phyloP scores from a whole-genome alignment of 2,113 vertebrate species.

The Aythya baeri region DNA sequence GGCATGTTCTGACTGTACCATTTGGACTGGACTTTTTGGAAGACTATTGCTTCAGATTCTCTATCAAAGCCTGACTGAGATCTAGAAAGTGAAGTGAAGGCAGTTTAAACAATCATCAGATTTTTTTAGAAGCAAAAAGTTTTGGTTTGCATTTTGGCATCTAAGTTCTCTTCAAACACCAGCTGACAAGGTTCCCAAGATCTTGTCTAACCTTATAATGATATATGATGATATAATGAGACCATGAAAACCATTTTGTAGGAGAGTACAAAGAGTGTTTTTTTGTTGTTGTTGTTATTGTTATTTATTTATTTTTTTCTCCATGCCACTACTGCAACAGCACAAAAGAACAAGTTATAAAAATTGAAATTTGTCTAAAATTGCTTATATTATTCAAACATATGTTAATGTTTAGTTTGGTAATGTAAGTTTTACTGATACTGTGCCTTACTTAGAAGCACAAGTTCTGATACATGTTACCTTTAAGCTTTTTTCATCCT shows the following conservation, averaged over 20 bases:
- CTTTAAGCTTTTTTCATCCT: background rate
- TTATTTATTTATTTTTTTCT: background rate
- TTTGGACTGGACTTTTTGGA: background rate
- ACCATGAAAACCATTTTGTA: background rate
- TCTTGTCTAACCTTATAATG: background rate
- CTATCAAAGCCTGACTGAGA: background rate
- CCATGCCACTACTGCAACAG: background rate
- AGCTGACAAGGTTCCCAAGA: background rate
- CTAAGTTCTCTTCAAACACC: background rate
- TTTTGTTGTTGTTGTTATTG: no score
- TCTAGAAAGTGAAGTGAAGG: background rate
- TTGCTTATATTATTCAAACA: background rate
- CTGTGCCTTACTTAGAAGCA: background rate
- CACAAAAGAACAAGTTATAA: background rate
- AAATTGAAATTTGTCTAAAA: background rate
- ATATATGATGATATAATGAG: background rate
- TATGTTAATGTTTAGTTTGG: background rate
- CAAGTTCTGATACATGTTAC: background rate
- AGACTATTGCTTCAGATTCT: background rate
- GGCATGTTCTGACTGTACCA: background rate
- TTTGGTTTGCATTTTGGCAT: background rate
- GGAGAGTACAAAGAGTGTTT: background rate
- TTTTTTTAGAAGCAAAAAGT: background rate
- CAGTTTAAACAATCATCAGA: background rate
- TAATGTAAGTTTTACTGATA: background rate